phyloP scores from a whole-genome alignment of 2,113 vertebrate genomes.

The Micromys minutus region DNA sequence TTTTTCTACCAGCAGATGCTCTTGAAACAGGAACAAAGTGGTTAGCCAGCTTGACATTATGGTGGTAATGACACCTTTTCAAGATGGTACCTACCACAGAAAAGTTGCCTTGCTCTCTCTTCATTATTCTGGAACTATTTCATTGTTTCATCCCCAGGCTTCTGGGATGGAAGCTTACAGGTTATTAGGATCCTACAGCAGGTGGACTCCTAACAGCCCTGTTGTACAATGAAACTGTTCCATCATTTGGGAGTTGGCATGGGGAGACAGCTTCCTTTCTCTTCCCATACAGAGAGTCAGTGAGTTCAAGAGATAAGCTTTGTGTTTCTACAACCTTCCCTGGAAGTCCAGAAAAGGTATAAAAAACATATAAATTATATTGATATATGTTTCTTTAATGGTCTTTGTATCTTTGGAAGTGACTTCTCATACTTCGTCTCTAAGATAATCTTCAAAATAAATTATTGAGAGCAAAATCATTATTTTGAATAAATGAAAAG shows the following conservation, averaged over 20 bases:
- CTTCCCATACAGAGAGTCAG: not conserved
- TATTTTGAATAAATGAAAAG: not conserved
- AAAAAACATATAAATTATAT: not conserved
- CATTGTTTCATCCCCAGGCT: not conserved
- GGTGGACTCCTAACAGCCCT: not conserved
- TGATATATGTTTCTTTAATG: not conserved
- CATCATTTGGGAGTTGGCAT: too few species aligned
- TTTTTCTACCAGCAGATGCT: constrained; percentile 43
- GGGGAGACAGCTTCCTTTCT: not conserved
- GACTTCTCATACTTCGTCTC: not conserved
- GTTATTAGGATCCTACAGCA: not conserved
- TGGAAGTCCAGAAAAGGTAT: constrained; percentile 24
- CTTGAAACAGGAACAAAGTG: constrained; percentile 12
- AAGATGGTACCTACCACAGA: not conserved
- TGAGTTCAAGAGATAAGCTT: not conserved
- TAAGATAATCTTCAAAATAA: not conserved
- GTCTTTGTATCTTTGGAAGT: not conserved
- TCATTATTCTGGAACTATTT: not conserved
- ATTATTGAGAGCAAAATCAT: not conserved
- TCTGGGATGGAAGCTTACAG: not conserved
- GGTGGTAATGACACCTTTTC: not conserved
- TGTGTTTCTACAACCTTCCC: not conserved
- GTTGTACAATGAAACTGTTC: not conserved
- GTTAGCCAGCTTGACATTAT: constrained; percentile 6
- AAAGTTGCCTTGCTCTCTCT: not conserved